Evolutionary conservation across 2,888 invertebrate genomes (phyloP).

Genomic region (Cosmia pyralina): DNA sequence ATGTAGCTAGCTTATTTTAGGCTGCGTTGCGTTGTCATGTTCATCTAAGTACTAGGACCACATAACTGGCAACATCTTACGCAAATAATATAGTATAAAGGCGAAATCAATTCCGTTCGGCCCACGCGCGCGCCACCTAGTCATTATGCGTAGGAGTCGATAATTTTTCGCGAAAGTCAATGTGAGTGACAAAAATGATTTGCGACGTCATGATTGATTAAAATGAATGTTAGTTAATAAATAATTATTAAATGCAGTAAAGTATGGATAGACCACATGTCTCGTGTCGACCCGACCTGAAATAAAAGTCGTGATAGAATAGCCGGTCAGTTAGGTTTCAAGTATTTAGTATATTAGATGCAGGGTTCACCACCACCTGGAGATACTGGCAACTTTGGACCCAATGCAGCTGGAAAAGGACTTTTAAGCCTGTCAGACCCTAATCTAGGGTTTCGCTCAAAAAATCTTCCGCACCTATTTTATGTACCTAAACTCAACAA

Average conservation of each 20-base stretch:
- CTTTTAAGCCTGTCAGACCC: no score
- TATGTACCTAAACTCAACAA: no score
- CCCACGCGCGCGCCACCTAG: slow-evolving; percentile 47
- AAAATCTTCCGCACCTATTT: no score
- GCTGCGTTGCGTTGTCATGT: not conserved
- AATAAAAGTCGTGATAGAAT: no score
- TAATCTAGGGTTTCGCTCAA: no score
- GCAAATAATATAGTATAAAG: slow-evolving; percentile 24
- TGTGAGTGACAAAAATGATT: slow-evolving; percentile 33
- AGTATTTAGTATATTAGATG: no score
- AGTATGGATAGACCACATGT: not conserved
- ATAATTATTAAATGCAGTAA: not conserved
- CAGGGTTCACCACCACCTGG: no score
- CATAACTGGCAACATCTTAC: slow-evolving; percentile 20
- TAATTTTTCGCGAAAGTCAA: slow-evolving; percentile 48
- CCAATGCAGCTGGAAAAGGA: no score
- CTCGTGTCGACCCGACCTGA: no score
- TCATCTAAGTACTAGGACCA: slow-evolving; percentile 28
- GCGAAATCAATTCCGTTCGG: slow-evolving; percentile 42
- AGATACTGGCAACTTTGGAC: no score
- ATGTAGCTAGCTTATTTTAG: no score
- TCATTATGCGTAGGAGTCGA: slow-evolving; percentile 45
- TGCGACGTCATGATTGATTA: slow-evolving; percentile 37
- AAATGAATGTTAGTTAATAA: slow-evolving; percentile 28
- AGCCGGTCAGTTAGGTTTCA: no score